Conservation (phyloP, 2,113 vertebrate genomes). For the Sinocyclocheilus maitianheensis region DNA sequence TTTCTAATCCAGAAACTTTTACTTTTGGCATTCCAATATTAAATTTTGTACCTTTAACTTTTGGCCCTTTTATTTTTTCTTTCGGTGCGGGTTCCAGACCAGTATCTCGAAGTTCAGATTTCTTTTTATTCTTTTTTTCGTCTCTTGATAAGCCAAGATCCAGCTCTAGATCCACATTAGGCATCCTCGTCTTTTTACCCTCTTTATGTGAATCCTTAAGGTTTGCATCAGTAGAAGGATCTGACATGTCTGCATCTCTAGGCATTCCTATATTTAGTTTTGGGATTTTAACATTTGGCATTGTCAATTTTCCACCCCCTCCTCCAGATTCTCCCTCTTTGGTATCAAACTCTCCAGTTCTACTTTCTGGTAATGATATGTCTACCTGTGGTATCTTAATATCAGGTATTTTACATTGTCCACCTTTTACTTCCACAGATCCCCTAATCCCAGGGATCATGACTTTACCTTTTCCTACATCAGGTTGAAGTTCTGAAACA, state of each 20-base stretch:
- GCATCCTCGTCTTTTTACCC: constrained; percentile 62
- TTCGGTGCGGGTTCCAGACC: constrained; percentile 53
- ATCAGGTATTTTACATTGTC: constrained; percentile 57
- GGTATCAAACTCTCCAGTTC: constrained; percentile 29
- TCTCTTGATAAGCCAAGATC: constrained; percentile 64
- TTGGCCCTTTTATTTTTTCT: constrained; percentile 61
- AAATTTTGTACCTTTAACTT: constrained; percentile 72
- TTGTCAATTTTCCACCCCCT: constrained; percentile 49
- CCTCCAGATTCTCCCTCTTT: constrained; percentile 47
- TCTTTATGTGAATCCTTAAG: constrained; percentile 25
- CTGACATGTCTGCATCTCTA: constrained; percentile 62
- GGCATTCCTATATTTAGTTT: constrained; percentile 67
- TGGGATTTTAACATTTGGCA: constrained; percentile 65
- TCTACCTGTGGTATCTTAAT: constrained; percentile 63
- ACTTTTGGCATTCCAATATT: constrained; percentile 73
- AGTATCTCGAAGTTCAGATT: constrained; percentile 63
- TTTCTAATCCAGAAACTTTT: constrained; percentile 61
- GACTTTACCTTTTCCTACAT: constrained; percentile 35
- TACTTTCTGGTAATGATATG: constrained; percentile 59
- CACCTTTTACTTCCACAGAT: constrained; percentile 38
- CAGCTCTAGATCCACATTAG: constrained; percentile 61
- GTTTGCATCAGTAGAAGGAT: constrained; percentile 54
- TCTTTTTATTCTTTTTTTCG: constrained; percentile 59
- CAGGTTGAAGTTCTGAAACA: background rate
- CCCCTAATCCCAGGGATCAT: constrained; percentile 55